A percentile compares a stretch with the other conserved stretches of the same genome.
These are phyloP conservation scores for Ibycter americanus DNA, from an alignment of 2,797 vertebrate genomes.

Conservation along the genomic window DNA sequence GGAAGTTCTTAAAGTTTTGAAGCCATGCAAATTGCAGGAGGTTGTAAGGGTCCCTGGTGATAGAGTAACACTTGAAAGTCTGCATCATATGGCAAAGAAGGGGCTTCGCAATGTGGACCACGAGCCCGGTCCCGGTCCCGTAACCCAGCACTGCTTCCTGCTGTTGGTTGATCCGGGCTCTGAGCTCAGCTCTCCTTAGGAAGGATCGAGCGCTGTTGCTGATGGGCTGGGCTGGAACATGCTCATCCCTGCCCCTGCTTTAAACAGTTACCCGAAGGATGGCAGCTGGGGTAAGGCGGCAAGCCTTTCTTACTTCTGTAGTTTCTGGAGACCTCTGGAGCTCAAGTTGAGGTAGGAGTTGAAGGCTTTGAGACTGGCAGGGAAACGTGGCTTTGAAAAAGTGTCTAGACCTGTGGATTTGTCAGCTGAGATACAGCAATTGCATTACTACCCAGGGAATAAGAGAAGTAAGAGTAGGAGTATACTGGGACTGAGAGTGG, in stretches of 20 bases:
- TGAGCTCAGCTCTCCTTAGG: neutral
- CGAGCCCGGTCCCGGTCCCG: neutral
- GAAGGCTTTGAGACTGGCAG: neutral
- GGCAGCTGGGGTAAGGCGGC: neutral
- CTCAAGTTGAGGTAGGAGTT: neutral
- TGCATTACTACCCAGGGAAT: neutral
- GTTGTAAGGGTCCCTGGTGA: neutral
- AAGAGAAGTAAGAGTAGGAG: neutral
- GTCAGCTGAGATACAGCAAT: neutral
- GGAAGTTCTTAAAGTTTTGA: neutral
- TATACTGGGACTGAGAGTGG: neutral
- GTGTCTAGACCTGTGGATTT: neutral
- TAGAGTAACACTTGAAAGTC: neutral
- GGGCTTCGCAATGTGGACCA: rapidly evolving
- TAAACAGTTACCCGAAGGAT: neutral
- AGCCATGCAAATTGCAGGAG: neutral
- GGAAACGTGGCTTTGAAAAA: neutral
- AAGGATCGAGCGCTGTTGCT: neutral
- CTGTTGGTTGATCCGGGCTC: neutral
- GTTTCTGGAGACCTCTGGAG: neutral
- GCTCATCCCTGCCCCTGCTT: neutral
- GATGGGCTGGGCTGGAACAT: neutral
- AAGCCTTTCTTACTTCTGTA: neutral
- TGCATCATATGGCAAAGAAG: neutral
- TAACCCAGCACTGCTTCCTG: neutral